Evolutionary conservation across 1,140 invertebrate genomes (phyloP).

Genomic region (Andrena cerasifolii): DNA sequence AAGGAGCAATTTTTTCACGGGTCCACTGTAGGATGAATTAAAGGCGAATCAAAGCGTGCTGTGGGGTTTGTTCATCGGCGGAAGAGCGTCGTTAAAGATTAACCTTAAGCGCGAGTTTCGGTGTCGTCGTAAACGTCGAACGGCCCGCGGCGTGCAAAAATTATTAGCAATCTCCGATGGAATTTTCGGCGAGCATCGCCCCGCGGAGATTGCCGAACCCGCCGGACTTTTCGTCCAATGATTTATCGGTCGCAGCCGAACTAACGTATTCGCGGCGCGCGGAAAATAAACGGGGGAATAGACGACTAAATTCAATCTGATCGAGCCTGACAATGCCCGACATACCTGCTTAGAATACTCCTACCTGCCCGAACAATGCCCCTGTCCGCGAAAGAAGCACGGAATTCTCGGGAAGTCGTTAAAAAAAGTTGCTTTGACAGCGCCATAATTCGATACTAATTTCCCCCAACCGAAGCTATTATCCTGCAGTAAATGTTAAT

Average conservation of each 20-base stretch:
- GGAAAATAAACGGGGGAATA: not conserved
- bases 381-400: not conserved
- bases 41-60: constrained; percentile 4
- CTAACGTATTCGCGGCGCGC: no score
- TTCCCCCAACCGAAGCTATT: not conserved
- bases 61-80: not conserved
- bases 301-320: not conserved
- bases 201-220: constrained; percentile 31
- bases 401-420: not conserved
- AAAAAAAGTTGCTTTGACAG: not conserved
- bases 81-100: constrained; percentile 33
- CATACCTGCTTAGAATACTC: not conserved
- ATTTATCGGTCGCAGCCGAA: constrained; percentile 44
- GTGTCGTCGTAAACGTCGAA: constrained; percentile 59
- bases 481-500: no score
- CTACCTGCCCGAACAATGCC: not conserved
- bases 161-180: constrained; percentile 59
- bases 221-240: constrained; percentile 15
- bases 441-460: not conserved
- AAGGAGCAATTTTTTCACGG: not conserved
- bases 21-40: not conserved
- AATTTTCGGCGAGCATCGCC: constrained; percentile 31
- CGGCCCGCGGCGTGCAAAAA: constrained; percentile 46
- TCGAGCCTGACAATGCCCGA: not conserved
- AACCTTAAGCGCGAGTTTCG: constrained; percentile 20